Evolutionary conservation across 1,140 invertebrate species (phyloP), one percentile per base, ranked within the genome.

Genomic region (Drosophila albomicans): DNA sequence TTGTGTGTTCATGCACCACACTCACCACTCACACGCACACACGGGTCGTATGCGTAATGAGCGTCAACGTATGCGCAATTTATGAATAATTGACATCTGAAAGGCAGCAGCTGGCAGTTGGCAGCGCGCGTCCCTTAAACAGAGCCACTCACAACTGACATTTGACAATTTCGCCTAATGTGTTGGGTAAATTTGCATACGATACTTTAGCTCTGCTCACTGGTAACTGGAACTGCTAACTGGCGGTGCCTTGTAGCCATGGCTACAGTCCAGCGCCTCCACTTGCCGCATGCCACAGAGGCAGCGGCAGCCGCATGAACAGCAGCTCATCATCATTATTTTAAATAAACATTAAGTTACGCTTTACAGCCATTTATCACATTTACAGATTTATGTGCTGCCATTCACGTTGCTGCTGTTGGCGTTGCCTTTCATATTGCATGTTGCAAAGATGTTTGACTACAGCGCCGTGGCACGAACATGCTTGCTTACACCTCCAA

Each of bases 351-450:
- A 84, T 87, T 87, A 72, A 63, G 80, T 85, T 61, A 80, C 80
- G 84, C 84, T 81, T 89, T 84, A 78, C 79, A 81, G 82, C 80
- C 84, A 87, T 87, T 89, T 87, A 87, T 87, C 84, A 87, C 84
- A 88, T 88, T 88, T 84, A 71, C 74, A 80, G 78, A 88, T 89
- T 88, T 88, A 88, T 84, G 74, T 72, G 74, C 67, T 61, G 73
- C 85, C 77, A 71, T 78, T 80, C 49, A 28, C 48, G 49, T 54
- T 45, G 35, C 32, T 57, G 66, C 82, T 69, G 73, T 65, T 78
- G 65, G 46, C 30, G 28, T 49, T 68, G 32, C 32, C 66, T 5
- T 13, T 30, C 16, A 2, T 10, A 25, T 69, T 74, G 71, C 57
- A 74, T 54, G 71, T 54, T 68, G 57, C 51, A 62, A 48, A 69